Evolutionary conservation across 2,797 vertebrate species (phyloP).

Genomic region (Cossypha heuglini): DNA sequence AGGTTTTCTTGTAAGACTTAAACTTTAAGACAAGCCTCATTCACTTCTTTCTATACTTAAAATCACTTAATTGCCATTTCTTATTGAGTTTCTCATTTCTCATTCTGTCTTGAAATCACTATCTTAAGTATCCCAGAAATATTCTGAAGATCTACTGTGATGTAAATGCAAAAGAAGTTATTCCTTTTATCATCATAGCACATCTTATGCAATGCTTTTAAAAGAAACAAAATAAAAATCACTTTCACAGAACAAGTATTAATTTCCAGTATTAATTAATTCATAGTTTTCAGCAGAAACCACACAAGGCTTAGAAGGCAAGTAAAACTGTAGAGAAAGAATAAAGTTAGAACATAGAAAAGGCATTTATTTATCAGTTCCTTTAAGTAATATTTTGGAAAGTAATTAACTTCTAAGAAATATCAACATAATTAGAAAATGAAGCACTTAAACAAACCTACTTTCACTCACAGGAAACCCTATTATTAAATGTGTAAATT

Average conservation of each 20-base stretch:
- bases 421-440: conserved; percentile 1
- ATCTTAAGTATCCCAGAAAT: not conserved
- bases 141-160: not conserved
- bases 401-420: not conserved
- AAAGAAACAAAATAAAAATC: not conserved
- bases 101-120: not conserved
- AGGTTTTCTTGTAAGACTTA: not conserved
- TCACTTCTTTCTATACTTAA: not conserved
- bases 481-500: not conserved
- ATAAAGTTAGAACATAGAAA: not conserved
- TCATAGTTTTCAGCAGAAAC: not conserved
- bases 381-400: not conserved
- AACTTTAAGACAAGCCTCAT: not conserved
- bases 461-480: not conserved
- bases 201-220: not conserved
- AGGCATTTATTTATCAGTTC: not conserved
- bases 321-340: not conserved
- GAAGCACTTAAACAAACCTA: not conserved
- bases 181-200: not conserved
- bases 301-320: not conserved
- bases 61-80: not conserved
- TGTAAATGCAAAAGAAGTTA: not conserved
- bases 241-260: not conserved
- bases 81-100: not conserved
- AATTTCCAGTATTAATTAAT: not conserved